A percentile compares a stretch with the other conserved stretches of the same genome.
These are phyloP conservation scores for Hormiphora californensis DNA, from an alignment of 37 sponge, comb jelly and placozoan genomes.

Conservation along the genomic window DNA sequence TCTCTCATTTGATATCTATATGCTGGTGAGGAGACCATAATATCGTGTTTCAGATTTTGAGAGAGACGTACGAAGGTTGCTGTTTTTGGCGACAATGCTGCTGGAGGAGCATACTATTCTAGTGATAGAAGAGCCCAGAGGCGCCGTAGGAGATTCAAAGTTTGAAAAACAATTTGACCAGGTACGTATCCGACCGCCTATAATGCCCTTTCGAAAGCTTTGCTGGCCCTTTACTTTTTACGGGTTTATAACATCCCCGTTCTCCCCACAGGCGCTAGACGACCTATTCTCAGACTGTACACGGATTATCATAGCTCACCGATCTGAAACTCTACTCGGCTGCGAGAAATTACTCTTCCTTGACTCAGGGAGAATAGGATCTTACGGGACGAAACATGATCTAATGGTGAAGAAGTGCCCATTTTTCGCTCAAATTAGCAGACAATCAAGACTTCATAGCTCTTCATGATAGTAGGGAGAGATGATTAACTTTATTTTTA, in stretches of 20 bases:
- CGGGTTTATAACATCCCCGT: too few relatives aligned
- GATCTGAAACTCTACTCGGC: slow-evolving; percentile 30
- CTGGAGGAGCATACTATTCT: background rate
- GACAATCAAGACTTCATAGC: background rate
- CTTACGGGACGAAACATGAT: slow-evolving; percentile 3
- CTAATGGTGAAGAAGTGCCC: background rate
- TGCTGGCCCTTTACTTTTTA: too few relatives aligned
- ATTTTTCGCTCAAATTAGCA: background rate
- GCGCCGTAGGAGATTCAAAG: background rate
- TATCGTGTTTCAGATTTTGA: slow-evolving; percentile 43
- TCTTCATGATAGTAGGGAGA: too few relatives aligned
- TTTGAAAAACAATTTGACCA: background rate
- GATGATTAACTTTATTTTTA: too few relatives aligned
- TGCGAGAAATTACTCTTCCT: slow-evolving; percentile 27
- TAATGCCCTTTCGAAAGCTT: too few relatives aligned
- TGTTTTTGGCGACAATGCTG: slow-evolving; percentile 18
- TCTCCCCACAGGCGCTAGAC: slow-evolving; percentile 45
- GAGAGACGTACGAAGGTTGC: background rate
- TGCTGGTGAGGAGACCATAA: too few relatives aligned
- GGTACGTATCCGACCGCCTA: background rate
- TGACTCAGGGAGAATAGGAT: background rate
- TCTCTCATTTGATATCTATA: too few relatives aligned
- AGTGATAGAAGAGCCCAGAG: slow-evolving; percentile 19
- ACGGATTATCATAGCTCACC: slow-evolving; percentile 8
- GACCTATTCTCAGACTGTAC: background rate